phyloP scores from a whole-genome alignment of 92 coral and sea anemone species.

The Zoanthus sansibaricus region DNA sequence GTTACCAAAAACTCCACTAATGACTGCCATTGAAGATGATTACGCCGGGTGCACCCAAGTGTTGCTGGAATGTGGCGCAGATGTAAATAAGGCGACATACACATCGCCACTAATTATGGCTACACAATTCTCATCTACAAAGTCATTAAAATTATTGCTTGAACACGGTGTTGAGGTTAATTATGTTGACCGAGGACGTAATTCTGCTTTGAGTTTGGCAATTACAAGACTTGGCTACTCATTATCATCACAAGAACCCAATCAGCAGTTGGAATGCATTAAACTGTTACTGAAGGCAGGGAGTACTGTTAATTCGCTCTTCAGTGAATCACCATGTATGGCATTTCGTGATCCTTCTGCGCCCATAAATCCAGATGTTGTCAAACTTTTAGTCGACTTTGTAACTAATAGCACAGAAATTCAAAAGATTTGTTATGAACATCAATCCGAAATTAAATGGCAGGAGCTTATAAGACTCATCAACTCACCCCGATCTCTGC shows the following conservation, averaged over 20 bases:
- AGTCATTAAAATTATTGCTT: constrained; percentile 61
- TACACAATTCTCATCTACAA: constrained; percentile 65
- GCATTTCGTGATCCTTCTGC: constrained; percentile 59
- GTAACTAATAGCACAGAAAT: constrained; percentile 57
- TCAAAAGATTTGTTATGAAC: constrained; percentile 49
- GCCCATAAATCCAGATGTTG: constrained; percentile 58
- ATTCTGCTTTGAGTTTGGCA: constrained; percentile 74
- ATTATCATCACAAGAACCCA: constrained; percentile 34
- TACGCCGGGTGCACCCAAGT: constrained; percentile 62
- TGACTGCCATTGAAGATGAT: constrained; percentile 77
- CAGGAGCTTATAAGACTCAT: constrained; percentile 50
- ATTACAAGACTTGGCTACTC: constrained; percentile 58
- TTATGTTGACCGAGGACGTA: constrained; percentile 69
- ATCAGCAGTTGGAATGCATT: constrained; percentile 66
- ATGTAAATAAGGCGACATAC: constrained; percentile 68
- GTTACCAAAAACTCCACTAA: constrained; percentile 79
- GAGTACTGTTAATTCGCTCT: constrained; percentile 58
- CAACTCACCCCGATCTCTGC: constrained; percentile 70
- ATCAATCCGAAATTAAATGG: constrained; percentile 47
- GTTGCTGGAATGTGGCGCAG: constrained; percentile 75
- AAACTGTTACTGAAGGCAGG: constrained; percentile 73
- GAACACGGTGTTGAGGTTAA: constrained; percentile 82
- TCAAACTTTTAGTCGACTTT: constrained; percentile 65
- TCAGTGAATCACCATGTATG: constrained; percentile 56
- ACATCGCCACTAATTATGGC: constrained; percentile 82